Conservation (phyloP, 2,113 vertebrate genomes). For the Zosterops japonicus region DNA sequence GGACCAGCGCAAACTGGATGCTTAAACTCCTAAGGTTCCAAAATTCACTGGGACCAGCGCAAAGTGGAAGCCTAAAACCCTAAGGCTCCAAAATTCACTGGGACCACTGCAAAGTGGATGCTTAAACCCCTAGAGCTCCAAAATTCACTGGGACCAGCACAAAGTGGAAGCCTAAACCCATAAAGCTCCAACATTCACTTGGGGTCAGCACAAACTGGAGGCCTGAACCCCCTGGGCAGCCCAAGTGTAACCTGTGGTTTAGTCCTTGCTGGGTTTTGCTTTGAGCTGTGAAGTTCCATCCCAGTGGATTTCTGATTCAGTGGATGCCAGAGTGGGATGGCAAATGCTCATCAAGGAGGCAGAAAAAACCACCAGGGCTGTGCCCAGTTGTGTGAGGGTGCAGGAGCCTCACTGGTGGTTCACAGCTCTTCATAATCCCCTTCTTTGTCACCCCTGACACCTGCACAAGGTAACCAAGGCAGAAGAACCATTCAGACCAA, state of each 20-base stretch:
- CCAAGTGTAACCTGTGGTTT: not conserved
- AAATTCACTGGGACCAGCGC: not conserved
- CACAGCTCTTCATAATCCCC: not conserved
- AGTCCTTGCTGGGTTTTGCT: not conserved
- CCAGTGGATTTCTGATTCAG: not conserved
- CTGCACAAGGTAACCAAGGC: not conserved
- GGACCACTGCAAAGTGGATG: accelerated
- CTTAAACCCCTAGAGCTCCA: not conserved
- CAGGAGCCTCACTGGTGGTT: not conserved
- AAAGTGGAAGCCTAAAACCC: not conserved
- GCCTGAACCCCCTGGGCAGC: not conserved
- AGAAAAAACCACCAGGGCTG: not conserved
- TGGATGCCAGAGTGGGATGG: not conserved
- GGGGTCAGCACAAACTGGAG: not conserved
- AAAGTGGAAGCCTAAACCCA: not conserved
- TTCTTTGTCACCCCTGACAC: not conserved
- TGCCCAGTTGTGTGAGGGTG: not conserved
- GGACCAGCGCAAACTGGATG: not conserved
- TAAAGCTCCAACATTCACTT: not conserved
- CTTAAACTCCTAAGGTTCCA: not conserved
- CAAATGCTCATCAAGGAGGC: not conserved
- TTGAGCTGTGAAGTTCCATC: not conserved
- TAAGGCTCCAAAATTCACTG: not conserved
- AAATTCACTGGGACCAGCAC: not conserved
- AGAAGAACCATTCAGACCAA: not conserved